phyloP scores from a whole-genome alignment of 2,888 invertebrate species.

The Cylloceria caligata region DNA sequence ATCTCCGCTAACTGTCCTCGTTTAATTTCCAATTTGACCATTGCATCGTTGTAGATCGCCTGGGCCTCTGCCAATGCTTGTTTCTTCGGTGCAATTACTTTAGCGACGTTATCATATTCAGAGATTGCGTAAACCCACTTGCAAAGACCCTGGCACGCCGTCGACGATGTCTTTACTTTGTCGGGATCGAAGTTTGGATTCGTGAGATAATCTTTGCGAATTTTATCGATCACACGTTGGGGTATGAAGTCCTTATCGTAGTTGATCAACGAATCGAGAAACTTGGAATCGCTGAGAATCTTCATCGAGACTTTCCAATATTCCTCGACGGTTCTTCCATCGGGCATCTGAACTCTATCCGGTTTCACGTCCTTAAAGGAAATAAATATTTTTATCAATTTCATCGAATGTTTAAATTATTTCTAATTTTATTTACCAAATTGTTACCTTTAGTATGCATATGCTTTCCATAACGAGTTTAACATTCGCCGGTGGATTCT shows the following conservation, averaged over 20 bases:
- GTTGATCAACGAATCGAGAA: conserved; percentile 93
- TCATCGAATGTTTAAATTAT: background rate
- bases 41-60: conserved; percentile 90
- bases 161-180: conserved; percentile 94
- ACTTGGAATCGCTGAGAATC: conserved; percentile 95
- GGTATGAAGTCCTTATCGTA: conserved; percentile 98
- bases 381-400: background rate
- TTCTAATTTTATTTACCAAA: background rate
- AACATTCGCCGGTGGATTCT: conserved; percentile 96
- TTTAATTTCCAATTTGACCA: conserved; percentile 92
- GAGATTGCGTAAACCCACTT: conserved; percentile 98
- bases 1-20: conserved; percentile 90
- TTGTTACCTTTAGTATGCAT: conserved; percentile 93
- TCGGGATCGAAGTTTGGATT: conserved; percentile 97
- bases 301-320: conserved; percentile 97
- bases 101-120: conserved; percentile 97
- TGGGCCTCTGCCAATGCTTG: conserved; percentile 95
- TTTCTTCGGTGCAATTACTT: conserved; percentile 97
- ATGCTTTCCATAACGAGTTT: conserved; percentile 97
- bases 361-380: conserved; percentile 92
- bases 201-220: conserved; percentile 91
- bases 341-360: conserved; percentile 93
- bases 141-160: conserved; percentile 96
- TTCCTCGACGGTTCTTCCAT: conserved; percentile 94
- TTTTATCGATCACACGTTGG: conserved; percentile 92